These are phyloP conservation scores for Thelaira solivaga DNA, from an alignment of 2,888 invertebrate genomes.

Conservation along the genomic window DNA sequence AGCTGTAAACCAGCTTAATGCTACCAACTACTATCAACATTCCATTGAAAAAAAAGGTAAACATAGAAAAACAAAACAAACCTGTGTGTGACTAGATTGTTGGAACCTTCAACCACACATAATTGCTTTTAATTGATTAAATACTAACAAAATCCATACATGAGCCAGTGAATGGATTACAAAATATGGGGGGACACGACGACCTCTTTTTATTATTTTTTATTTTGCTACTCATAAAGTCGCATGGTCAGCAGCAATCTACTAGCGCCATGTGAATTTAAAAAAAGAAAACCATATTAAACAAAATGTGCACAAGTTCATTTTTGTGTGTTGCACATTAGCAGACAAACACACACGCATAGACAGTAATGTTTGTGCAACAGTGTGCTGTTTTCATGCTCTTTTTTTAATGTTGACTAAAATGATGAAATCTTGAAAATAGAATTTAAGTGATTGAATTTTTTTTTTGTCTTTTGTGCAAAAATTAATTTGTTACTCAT, in stretches of 20 bases:
- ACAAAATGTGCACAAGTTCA: no score
- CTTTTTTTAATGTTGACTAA: no score
- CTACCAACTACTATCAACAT: neutral
- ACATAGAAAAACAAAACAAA: neutral
- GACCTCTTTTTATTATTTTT: neutral
- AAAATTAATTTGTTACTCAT: no score
- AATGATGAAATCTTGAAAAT: no score
- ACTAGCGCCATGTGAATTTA: neutral
- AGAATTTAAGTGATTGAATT: no score
- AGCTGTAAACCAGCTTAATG: no score
- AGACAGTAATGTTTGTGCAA: no score
- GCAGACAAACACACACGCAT: no score
- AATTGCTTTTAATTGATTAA: constrained; percentile 75
- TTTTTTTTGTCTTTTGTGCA: no score
- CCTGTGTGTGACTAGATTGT: neutral
- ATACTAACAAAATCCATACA: constrained; percentile 52
- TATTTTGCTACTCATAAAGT: constrained; percentile 12
- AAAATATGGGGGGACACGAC: neutral
- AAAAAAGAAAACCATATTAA: no score
- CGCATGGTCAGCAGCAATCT: constrained; percentile 30
- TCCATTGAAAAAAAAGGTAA: neutral
- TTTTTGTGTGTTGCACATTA: no score
- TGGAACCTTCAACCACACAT: constrained; percentile 58
- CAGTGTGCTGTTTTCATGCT: no score
- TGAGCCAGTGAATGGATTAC: neutral